phyloP scores from a whole-genome alignment of 2,797 vertebrate species.

The Phrynocephalus forsythii region DNA sequence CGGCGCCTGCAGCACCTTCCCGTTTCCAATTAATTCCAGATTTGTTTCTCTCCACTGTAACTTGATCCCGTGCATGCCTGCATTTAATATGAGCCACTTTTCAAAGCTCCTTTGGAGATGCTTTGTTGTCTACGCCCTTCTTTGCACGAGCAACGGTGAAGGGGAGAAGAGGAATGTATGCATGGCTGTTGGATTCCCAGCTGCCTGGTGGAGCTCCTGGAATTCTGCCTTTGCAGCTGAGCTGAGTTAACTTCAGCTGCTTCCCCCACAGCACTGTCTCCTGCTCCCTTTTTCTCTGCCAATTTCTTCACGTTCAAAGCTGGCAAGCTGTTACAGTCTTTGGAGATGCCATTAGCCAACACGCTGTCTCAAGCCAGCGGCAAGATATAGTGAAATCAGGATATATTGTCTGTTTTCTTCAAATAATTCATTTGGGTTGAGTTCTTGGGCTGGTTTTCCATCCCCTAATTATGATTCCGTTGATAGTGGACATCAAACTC shows the following conservation, averaged over 20 bases:
- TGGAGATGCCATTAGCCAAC: slow-evolving; percentile 66
- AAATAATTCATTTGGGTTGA: slow-evolving; percentile 37
- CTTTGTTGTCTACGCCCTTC: not conserved
- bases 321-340: slow-evolving; percentile 61
- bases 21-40: not conserved
- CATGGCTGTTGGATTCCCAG: slow-evolving; percentile 58
- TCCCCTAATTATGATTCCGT: not conserved
- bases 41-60: not conserved
- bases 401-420: slow-evolving; percentile 58
- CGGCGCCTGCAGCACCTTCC: slow-evolving; percentile 11
- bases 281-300: slow-evolving; percentile 50
- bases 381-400: slow-evolving; percentile 61
- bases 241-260: slow-evolving; percentile 42
- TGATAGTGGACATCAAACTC: not conserved
- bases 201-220: slow-evolving; percentile 58
- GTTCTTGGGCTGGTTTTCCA: slow-evolving; percentile 35
- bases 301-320: slow-evolving; percentile 49
- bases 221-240: slow-evolving; percentile 65
- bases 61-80: not conserved
- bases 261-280: not conserved
- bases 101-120: not conserved
- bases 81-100: not conserved
- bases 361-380: slow-evolving; percentile 51
- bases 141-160: accelerated
- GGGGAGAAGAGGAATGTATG: not conserved